Evolutionary conservation across 2,113 vertebrate species (phyloP), one percentile per base, ranked within the genome.

Genomic region (Pipa parva): DNA sequence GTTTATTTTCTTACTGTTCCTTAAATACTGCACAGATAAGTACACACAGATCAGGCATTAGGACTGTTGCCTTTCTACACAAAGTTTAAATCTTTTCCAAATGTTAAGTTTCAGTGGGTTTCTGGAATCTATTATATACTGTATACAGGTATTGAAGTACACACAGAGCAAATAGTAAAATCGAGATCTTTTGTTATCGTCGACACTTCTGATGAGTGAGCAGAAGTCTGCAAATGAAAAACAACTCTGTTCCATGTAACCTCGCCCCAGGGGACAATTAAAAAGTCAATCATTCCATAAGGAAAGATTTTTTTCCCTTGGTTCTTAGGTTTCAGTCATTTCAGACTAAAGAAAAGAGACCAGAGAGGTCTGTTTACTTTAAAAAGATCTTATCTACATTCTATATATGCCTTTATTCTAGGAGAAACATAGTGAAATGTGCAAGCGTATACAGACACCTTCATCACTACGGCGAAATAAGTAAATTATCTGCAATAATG

Each of bases 241-340:
- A 28, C 17, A 28, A 54, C 36, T 25, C 1, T 2, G 49, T 71
- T 49, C 18, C 54, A 31, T 17, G 18, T 68, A 72, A 65, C 51
- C 50, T 59, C 15, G 24, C 55, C 42, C 11, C 20, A 63, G 49
- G 62, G 51, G 51, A 29, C 63, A 60, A 69, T 46, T 71, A 66
- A 5, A 74, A 73, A 58, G 46, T n/a, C 27, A 45, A 28, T 64
- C 13, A 24, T 2, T 25, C 48, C 27, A 59, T 20, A 10, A 68
- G 59, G 20, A 68, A 10, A 58, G 7, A 67, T 17, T 69, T n/a
- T n/a, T 61, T 26, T 37, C 63, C 24, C 21, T 72, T 51, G 54
- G 22, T 50, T 73, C 18, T 10, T 69, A 56, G 63, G 27, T 61
- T 76, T 68, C 71, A 71, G 42, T 25, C 26, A 68, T 21, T 64